Evolutionary conservation across 35 echinoderm and acorn worm species (phyloP).

Genomic region (Stichopus chloronotus): DNA sequence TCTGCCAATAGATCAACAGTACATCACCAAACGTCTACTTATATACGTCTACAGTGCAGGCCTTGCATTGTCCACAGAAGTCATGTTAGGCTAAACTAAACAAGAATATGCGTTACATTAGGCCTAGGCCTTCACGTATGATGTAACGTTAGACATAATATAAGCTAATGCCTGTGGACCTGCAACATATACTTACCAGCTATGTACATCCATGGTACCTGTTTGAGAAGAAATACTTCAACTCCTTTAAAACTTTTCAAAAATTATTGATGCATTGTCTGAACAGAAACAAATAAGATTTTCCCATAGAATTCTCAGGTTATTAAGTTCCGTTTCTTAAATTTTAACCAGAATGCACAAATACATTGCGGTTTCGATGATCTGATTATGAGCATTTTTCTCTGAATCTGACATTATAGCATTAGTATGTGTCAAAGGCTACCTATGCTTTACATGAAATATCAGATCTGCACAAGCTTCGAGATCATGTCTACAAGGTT

Average conservation of each 20-base stretch:
- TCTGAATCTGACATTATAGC: too few species aligned
- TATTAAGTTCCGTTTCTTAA: slow-evolving; percentile 28
- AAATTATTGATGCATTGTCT: slow-evolving; percentile 60
- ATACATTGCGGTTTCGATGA: too few species aligned
- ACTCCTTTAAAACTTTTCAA: slow-evolving; percentile 49
- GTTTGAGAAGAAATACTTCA: slow-evolving; percentile 49
- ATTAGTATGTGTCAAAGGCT: too few species aligned
- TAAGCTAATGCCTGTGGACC: background rate
- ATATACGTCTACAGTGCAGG: too few species aligned
- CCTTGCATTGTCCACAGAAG: slow-evolving; percentile 5
- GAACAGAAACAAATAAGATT: slow-evolving; percentile 48
- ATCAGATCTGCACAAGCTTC: too few species aligned
- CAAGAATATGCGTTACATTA: background rate
- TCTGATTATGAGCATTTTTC: too few species aligned
- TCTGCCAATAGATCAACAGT: too few species aligned
- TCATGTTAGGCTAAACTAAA: background rate
- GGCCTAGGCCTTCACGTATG: slow-evolving; percentile 12
- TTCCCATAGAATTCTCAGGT: slow-evolving; percentile 68
- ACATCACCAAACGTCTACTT: too few species aligned
- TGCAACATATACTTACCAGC: background rate
- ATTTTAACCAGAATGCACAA: too few species aligned
- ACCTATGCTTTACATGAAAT: too few species aligned
- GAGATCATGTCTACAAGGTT: too few species aligned
- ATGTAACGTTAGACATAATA: too few species aligned
- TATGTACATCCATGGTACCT: slow-evolving; percentile 41